phyloP scores from a whole-genome alignment of 2,797 vertebrate species.

The Labroides dimidiatus region DNA sequence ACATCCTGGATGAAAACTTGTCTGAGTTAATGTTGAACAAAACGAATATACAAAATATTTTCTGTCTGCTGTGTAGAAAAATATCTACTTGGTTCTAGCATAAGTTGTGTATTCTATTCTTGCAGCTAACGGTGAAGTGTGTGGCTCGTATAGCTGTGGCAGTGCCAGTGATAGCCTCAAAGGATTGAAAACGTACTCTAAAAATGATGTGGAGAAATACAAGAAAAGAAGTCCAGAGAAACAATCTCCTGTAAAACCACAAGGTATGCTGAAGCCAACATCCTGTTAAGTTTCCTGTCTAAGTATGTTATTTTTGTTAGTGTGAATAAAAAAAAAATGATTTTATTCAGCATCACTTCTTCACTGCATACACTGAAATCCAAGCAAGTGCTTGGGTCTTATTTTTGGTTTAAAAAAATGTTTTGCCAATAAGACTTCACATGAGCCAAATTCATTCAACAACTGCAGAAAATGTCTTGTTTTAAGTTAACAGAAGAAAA shows the following conservation, averaged over 20 bases:
- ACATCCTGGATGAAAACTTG: no score
- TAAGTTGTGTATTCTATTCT: neutral
- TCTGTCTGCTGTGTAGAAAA: neutral
- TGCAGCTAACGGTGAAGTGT: constrained; percentile 39
- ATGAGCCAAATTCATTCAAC: no score
- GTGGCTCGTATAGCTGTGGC: constrained; percentile 50
- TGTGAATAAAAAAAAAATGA: neutral
- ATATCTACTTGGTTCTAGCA: neutral
- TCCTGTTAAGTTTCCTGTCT: neutral
- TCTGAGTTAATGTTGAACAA: neutral
- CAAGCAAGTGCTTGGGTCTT: no score
- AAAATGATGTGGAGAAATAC: neutral
- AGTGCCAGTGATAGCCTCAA: constrained; percentile 11
- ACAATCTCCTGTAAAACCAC: constrained; percentile 47
- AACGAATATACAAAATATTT: neutral
- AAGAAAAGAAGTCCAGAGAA: constrained; percentile 2
- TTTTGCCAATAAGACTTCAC: no score
- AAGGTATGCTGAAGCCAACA: constrained; percentile 46
- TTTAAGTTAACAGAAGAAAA: no score
- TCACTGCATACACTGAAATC: no score
- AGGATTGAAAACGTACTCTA: neutral
- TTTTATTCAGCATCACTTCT: no score
- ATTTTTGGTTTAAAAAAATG: no score
- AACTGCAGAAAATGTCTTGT: no score
- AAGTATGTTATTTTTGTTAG: neutral